Base-by-base conservation (phyloP, 1,140 invertebrate species). In the Andricus grossulariae region DNA sequence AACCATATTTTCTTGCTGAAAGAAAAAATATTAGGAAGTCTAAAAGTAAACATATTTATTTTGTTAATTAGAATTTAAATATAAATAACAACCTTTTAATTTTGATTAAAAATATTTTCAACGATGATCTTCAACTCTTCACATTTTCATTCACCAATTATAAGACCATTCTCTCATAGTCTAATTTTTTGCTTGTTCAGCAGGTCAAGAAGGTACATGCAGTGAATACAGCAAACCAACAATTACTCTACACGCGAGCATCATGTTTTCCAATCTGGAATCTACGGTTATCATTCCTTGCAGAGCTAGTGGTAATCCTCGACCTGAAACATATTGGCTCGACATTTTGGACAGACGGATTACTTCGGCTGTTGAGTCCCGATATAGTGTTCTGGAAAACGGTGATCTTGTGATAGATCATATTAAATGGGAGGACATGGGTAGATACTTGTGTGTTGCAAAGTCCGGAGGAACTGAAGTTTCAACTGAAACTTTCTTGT, bases 401-500 rank as follows among this genome's bases (percentile, higher is more conserved):
- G 97, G 97, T 1, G 95, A 96, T 83, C 90, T 98, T 5, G 82
- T 95, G 3, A 96, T 98, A 76, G 89, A 90, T 10, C 92, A 93
- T 45, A 87, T 97, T 16, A 91, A 90, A 18, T 97, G 95, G 95
- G 89, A 91, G 15, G 95, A 97, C 85, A 97, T 97, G 96, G 96
- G 96, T 39, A 91, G 91, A 12, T 97, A 95, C 91, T 94, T 92
- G 4, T 98, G 96, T 85, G 91, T 94, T 1, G 96, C 94, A 6
- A 92, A 93, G 76, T 97, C 96, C 87, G 82, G 89, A 2, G 89
- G 92, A 49, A 95, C 95, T 12, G 92, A 93, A 71, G 95, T 96
- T 81, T 88, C 91, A 4, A 92, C 91, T 2, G 91, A 93, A 21
- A 95, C 95, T 16, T 97, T 97, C 90, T 87, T 97, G 11, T 97